Evolutionary conservation across 2,797 vertebrate species (phyloP).

Genomic region (Nannoperca australis): DNA sequence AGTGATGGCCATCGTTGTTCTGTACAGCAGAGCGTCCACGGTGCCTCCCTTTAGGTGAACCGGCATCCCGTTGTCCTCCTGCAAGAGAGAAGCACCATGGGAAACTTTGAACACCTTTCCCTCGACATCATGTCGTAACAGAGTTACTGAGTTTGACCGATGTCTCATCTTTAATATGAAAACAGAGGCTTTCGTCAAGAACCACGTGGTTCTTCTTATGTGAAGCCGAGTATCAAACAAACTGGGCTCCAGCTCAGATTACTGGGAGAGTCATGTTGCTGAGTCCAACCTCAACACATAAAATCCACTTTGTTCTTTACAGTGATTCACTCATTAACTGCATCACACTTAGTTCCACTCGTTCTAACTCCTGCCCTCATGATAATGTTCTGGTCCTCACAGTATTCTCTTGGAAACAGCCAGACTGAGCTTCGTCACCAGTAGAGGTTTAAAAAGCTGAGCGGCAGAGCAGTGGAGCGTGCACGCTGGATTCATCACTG

Average conservation of each 20-base stretch:
- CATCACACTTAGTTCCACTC: no score
- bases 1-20: slow-evolving; percentile 85
- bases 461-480: background rate
- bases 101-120: no score
- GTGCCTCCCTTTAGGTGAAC: slow-evolving; percentile 91
- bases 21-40: slow-evolving; percentile 88
- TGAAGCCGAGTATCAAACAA: no score
- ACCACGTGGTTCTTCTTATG: no score
- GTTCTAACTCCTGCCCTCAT: background rate
- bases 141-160: background rate
- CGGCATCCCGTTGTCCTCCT: slow-evolving; percentile 94
- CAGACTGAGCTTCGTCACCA: background rate
- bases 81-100: slow-evolving; percentile 40
- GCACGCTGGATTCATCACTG: background rate
- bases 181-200: no score
- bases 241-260: background rate
- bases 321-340: background rate
- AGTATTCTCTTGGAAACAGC: background rate
- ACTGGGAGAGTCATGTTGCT: background rate
- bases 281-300: no score
- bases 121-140: background rate
- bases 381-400: background rate
- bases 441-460: background rate
- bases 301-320: background rate
- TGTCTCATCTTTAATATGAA: no score